phyloP scores from a whole-genome alignment of 2,113 vertebrate genomes.

The Suricata suricatta region DNA sequence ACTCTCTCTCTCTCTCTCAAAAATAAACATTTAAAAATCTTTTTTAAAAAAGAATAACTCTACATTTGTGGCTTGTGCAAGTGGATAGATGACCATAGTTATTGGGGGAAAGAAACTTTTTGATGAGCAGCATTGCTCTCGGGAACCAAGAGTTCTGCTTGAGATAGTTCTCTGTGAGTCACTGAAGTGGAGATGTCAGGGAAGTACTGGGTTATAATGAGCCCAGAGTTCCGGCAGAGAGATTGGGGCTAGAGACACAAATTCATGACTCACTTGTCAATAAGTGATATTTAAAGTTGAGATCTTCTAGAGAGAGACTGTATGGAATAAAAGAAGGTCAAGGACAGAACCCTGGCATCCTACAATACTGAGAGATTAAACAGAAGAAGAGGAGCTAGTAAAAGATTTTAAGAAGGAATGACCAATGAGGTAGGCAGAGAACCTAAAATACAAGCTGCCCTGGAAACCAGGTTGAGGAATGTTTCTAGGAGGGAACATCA shows the following conservation, averaged over 20 bases:
- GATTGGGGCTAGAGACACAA: not conserved
- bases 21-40: too few species aligned
- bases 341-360: not conserved
- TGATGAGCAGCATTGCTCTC: not conserved
- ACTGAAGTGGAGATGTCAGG: not conserved
- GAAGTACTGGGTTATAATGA: not conserved
- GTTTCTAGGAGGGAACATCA: not conserved
- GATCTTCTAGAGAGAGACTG: not conserved
- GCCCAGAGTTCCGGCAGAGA: not conserved
- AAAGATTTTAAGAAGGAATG: not conserved
- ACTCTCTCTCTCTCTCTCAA: not conserved
- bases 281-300: conserved; percentile 29
- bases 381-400: not conserved
- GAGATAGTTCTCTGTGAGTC: not conserved
- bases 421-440: not conserved
- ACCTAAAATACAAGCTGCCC: not conserved
- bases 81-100: not conserved
- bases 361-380: not conserved
- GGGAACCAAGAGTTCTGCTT: not conserved
- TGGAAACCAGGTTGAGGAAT: not conserved
- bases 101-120: not conserved
- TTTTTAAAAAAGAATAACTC: not conserved
- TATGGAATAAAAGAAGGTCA: not conserved
- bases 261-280: not conserved
- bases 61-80: not conserved